Base-by-base conservation (phyloP, 2,113 vertebrate species). In the Cromileptes altivelis region DNA sequence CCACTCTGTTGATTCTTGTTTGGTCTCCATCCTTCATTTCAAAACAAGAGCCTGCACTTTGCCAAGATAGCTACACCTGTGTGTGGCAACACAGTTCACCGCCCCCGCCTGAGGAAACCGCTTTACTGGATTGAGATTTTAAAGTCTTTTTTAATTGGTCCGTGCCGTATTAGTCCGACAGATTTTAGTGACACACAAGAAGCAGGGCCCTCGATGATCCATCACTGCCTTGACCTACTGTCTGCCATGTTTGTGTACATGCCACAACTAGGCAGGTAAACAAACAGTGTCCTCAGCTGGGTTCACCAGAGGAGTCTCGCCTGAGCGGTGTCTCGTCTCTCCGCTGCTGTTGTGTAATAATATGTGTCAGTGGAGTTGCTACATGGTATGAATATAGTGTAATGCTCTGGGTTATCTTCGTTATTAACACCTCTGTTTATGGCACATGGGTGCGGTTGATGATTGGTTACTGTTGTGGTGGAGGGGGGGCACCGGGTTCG, bases 401-500 rank as follows among this genome's bases (percentile, higher is more conserved):
- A 12, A 21, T 58, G 50, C 33, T 47, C 27, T 78, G 27, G 9
- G 71, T 40, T 45, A 53, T 7, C 47, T 49, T 3, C 0, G 40
- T 47, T 65, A 40, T 65, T 69, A 23, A 60, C 25, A 6, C 64
- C 40, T 64, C 19, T 68, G 47, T 85, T 79, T 80, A 55, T 53
- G 63, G 68, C 55, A 61, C 14, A 49, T 65, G 58, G 69, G 58
- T 62, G 65, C 12, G 37, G 21, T 55, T 62, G 23, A 15, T 57
- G 52, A 57, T 21, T 56, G 56, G 37, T 68, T 78, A 21, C 40
- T 81, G 47, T 70, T 42, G 56, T 52, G 17, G 45, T 37, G 13
- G 30, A 47, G 9, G 60, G 75, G 62, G 87, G 70, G 58, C 89
- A 90, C 30, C 3, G 87, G 49, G 87, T 93, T 92, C 80, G 37